Base-by-base conservation (phyloP, 1,140 invertebrate genomes). In the Littorina saxatilis region DNA sequence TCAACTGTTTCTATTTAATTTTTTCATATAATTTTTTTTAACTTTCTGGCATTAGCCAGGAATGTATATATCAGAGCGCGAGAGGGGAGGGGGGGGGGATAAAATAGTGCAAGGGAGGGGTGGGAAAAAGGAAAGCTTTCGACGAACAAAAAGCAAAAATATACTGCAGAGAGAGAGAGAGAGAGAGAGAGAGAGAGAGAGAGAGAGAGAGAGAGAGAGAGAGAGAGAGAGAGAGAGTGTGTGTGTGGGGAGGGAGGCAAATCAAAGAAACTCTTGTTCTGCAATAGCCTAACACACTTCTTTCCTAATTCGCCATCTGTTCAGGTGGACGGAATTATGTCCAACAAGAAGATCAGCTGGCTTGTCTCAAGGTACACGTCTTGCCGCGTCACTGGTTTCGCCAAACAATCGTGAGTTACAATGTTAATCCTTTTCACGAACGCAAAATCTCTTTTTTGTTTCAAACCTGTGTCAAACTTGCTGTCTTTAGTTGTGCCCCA, bases 361-460 rank as follows among this genome's bases (percentile, higher is more conserved):
- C 58, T 63, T n/a, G 11, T 35, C 5, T 13, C 37, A 0, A 50
- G 75, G 20, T 61, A 58, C 37, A 63, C 5, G 3, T 61, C 32
- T 2, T 77, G 75, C 37, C 75, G 58, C 29, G 52, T 61, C 75
- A 61, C 75, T 11, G 75, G 20, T 3, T 77, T 77, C 35, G 29
- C 58, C 15, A 29, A 39, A 32, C 37, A 61, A 7, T 55, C 50
- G 58, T 58, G 32, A 77, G 50, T 77, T 17, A 47, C 43, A n/a
- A n/a, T n/a, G n/a, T n/a, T n/a, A n/a, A n/a, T n/a, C n/a, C n/a
- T n/a, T n/a, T n/a, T n/a, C n/a, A n/a, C n/a, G n/a, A n/a, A n/a
- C n/a, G n/a, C n/a, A n/a, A n/a, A n/a, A n/a, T n/a, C n/a, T n/a
- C n/a, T n/a, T n/a, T n/a, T n/a, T n/a, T n/a, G n/a, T n/a, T n/a